Base-by-base conservation (phyloP, 2,797 vertebrate species). In the Lophotriccus pileatus region DNA sequence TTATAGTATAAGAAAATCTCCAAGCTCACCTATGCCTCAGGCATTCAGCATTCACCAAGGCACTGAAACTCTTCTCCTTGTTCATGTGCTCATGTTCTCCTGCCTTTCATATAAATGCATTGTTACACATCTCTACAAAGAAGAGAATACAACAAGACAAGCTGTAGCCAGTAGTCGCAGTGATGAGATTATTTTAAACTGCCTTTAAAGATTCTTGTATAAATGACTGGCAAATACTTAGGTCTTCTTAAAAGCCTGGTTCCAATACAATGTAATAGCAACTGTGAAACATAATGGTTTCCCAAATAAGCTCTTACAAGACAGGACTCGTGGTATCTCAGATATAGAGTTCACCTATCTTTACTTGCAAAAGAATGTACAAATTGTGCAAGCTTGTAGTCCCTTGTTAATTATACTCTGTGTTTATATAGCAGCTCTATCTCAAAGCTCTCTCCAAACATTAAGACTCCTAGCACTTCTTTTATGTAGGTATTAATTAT, bases 401-500 rank as follows among this genome's bases (percentile, higher is more conserved):
- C 87, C 58, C 73, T 47, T 85, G 78, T 66, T 94, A 93, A 85
- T 93, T 91, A 93, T 75, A 82, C 85, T 70, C 79, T 21, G 15
- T 90, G 72, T 94, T 93, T 90, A 90, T 89, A 77, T 39, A 90
- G 82, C 87, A 92, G 53, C 36, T 91, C 58, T 83, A 75, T 83
- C 87, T 80, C 75, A 84, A 83, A 91, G 75, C 79, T 87, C 75
- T 77, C 81, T 93, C 78, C 87, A 95, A 96, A 69, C 90, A 60
- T 80, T 68, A 90, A 94, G 81, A 58, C 50, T 90, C 22, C 52
- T 87, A 90, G 90, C 32, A 63, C 77, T 94, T 83, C 92, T 93
- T 90, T 96, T 87, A 84, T 87, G 89, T 73, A 87, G 93, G 82
- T 75, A 95, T 94, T 96, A 96, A 95, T 94, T 96, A 96, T 94